Percentiles rank a stretch among this genome's conserved stretches.
Evolutionary conservation across 2,113 vertebrate species (phyloP).

Genomic region (Pagrus major): DNA sequence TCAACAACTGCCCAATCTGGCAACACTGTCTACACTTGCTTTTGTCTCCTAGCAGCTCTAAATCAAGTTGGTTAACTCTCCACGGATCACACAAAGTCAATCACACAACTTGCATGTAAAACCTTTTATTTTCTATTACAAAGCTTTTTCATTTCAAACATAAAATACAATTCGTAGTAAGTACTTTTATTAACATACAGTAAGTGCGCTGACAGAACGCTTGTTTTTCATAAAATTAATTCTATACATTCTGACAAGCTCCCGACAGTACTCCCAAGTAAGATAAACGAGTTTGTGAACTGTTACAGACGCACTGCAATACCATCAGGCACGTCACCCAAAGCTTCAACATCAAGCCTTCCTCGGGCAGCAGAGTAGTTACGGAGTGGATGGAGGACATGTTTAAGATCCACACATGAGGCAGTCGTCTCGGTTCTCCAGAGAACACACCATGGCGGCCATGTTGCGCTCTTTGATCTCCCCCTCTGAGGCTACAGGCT

Average conservation of each 20-base stretch:
- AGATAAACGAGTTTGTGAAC: neutral
- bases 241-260: conserved; percentile 37
- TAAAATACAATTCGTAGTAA: conserved; percentile 11
- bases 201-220: neutral
- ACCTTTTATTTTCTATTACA: conserved; percentile 29
- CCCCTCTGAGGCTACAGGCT: conserved; percentile 76
- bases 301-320: neutral
- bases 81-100: neutral
- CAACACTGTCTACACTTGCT: too few species aligned
- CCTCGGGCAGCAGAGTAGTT: too few species aligned
- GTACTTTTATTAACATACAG: neutral
- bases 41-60: neutral
- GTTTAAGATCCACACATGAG: conserved; percentile 93
- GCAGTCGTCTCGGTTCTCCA: conserved; percentile 96
- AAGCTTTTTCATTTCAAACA: neutral
- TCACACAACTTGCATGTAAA: conserved; percentile 15
- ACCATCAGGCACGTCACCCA: neutral
- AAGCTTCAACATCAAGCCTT: neutral
- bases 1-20: too few species aligned
- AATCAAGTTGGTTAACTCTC: too few species aligned
- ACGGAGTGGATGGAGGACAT: rapidly evolving
- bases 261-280: neutral
- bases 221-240: conserved; percentile 25
- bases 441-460: conserved; percentile 96
- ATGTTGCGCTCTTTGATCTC: conserved; percentile 90